Evolutionary conservation across 2,113 vertebrate species (phyloP).

Genomic region (Dermatemys mawii): DNA sequence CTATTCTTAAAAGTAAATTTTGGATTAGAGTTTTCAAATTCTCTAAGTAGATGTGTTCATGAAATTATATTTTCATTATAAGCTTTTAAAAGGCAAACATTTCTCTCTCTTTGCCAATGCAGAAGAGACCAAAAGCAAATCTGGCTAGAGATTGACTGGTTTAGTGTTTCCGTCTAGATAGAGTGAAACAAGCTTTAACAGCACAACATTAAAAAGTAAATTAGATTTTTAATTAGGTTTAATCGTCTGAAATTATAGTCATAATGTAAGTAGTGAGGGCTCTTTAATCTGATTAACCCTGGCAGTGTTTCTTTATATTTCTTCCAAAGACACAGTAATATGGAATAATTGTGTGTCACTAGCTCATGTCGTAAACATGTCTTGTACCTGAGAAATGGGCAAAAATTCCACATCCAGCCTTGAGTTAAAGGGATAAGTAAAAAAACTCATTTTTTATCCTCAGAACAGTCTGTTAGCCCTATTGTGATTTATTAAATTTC

Average conservation of each 20-base stretch:
- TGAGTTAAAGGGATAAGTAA: not conserved
- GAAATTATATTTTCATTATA: not conserved
- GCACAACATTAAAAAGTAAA: not conserved
- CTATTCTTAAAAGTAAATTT: not conserved
- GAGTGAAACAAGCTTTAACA: not conserved
- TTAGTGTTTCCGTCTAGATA: too few species aligned
- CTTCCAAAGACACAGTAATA: not conserved
- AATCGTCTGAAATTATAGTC: not conserved
- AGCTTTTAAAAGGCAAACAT: not conserved
- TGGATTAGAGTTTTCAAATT: not conserved
- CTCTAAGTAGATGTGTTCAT: not conserved
- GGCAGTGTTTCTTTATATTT: not conserved
- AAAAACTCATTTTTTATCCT: not conserved
- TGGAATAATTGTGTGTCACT: not conserved
- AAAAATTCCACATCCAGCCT: not conserved
- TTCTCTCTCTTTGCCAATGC: not conserved
- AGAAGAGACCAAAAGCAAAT: not conserved
- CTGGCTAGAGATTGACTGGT: not conserved
- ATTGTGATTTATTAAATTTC: too few species aligned
- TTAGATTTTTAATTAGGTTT: not conserved
- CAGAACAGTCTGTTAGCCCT: not conserved
- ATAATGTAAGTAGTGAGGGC: too few species aligned
- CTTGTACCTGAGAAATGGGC: not conserved
- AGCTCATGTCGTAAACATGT: not conserved
- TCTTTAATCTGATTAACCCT: not conserved